phyloP scores from a whole-genome alignment of 2,888 invertebrate species.

The Ptychoptera contaminata region DNA sequence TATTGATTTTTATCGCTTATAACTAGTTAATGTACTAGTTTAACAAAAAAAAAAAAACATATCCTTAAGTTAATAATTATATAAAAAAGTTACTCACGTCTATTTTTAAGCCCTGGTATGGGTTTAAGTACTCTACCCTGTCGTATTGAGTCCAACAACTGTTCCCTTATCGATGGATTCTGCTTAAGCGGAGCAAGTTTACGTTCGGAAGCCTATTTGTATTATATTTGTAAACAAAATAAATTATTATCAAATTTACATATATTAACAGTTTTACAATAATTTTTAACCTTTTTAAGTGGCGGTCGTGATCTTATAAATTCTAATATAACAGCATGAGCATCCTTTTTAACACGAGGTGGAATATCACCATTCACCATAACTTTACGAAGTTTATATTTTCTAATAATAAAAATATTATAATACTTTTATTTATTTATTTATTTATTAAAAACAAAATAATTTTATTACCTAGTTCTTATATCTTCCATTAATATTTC shows the following conservation, averaged over 20 bases:
- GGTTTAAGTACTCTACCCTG: constrained; percentile 55
- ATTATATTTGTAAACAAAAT: not conserved
- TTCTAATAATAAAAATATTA: constrained; percentile 17
- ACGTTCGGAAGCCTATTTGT: constrained; percentile 59
- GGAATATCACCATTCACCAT: constrained; percentile 71
- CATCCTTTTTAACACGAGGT: constrained; percentile 78
- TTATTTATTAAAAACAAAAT: not conserved
- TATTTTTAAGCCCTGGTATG: constrained; percentile 32
- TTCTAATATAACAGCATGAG: constrained; percentile 88
- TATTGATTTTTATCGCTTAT: no score
- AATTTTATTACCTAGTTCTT: constrained; percentile 43
- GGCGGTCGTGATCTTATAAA: constrained; percentile 93
- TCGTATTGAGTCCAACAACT: constrained; percentile 73
- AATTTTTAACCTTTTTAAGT: constrained; percentile 56
- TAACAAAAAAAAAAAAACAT: no score
- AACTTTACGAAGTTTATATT: constrained; percentile 78
- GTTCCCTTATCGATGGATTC: constrained; percentile 65
- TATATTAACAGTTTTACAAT: no score
- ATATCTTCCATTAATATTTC: constrained; percentile 96
- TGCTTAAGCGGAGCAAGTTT: constrained; percentile 60
- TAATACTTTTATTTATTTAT: no score
- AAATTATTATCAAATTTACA: not conserved
- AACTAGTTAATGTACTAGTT: no score
- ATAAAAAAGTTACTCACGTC: constrained; percentile 35
- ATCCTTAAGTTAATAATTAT: constrained; percentile 26